These are phyloP conservation scores for Hemistola chrysoprasaria DNA, from an alignment of 2,888 invertebrate species.

Conservation along the genomic window DNA sequence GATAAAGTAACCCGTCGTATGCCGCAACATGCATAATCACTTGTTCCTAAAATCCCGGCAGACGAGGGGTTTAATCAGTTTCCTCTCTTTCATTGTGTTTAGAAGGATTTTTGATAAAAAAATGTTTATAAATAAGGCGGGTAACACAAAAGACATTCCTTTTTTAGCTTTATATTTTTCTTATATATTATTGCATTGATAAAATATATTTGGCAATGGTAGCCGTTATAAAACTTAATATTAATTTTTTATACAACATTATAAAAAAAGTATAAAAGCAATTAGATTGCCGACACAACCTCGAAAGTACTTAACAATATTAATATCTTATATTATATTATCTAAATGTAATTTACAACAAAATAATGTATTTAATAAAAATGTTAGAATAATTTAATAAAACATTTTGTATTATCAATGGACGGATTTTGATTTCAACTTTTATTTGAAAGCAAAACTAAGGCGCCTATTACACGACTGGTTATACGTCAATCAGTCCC, in stretches of 20 bases:
- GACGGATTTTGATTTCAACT: slow-evolving; percentile 56
- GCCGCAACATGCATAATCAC: no score
- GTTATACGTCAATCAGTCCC: no score
- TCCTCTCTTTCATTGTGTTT: no score
- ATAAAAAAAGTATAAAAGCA: slow-evolving; percentile 50
- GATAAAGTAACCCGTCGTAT: no score
- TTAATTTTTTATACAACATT: slow-evolving; percentile 39
- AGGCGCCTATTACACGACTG: no score
- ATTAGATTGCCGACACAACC: slow-evolving; percentile 75
- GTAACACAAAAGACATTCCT: no score
- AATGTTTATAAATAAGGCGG: no score
- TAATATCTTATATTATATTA: slow-evolving; percentile 30
- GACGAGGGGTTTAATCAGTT: no score
- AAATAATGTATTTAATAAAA: slow-evolving; percentile 42
- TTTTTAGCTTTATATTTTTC: no score
- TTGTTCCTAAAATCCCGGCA: no score
- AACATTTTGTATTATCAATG: slow-evolving; percentile 42
- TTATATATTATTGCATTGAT: slow-evolving; percentile 22
- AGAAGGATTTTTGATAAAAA: no score
- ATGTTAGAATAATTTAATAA: slow-evolving; percentile 39
- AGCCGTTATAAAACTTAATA: slow-evolving; percentile 18
- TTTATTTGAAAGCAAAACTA: no score
- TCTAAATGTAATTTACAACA: slow-evolving; percentile 42
- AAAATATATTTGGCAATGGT: slow-evolving; percentile 24
- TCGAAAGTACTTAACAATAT: slow-evolving; percentile 23